These are phyloP conservation scores for Antennarius striatus DNA, from an alignment of 2,113 vertebrate genomes.

Conservation along the genomic window DNA sequence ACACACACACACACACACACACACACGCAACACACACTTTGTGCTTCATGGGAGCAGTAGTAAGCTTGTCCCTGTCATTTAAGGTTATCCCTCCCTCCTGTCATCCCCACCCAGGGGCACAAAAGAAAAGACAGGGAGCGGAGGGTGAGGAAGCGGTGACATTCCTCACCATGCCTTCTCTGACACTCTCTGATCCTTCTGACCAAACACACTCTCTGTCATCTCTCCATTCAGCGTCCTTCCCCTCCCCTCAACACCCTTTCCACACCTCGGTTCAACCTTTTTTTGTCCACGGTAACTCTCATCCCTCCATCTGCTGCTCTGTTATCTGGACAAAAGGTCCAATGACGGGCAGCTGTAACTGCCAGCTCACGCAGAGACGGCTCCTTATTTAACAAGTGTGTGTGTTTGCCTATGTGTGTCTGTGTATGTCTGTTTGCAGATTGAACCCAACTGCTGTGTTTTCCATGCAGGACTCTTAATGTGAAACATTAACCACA, in stretches of 20 bases:
- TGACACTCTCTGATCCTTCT: constrained; percentile 38
- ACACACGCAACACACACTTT: constrained; percentile 54
- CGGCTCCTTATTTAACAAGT: constrained; percentile 8
- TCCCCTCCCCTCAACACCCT: constrained; percentile 6
- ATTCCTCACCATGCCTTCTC: constrained; percentile 45
- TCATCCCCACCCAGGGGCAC: constrained; percentile 45
- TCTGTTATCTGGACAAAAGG: constrained; percentile 12
- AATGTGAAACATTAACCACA: constrained; percentile 36
- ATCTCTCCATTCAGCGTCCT: constrained; percentile 17
- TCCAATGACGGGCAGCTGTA: neutral
- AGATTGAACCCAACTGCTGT: constrained; percentile 13
- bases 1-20: constrained; percentile 20
- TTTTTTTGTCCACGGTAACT: neutral
- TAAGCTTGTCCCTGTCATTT: constrained; percentile 71
- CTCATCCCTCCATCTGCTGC: constrained; percentile 32
- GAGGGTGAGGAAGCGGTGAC: constrained; percentile 39
- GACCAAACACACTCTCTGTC: constrained; percentile 21
- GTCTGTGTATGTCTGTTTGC: constrained; percentile 10
- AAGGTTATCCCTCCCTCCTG: constrained; percentile 65
- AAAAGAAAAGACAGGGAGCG: constrained; percentile 46
- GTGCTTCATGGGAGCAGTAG: constrained; percentile 58
- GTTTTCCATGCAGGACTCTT: constrained; percentile 29
- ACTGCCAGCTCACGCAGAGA: neutral
- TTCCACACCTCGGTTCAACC: constrained; percentile 2
- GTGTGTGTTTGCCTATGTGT: constrained; percentile 8